Percentiles rank a stretch among this genome's conserved stretches.
phyloP scores from a whole-genome alignment of 2,888 invertebrate genomes.

The Drosophila incognita region DNA sequence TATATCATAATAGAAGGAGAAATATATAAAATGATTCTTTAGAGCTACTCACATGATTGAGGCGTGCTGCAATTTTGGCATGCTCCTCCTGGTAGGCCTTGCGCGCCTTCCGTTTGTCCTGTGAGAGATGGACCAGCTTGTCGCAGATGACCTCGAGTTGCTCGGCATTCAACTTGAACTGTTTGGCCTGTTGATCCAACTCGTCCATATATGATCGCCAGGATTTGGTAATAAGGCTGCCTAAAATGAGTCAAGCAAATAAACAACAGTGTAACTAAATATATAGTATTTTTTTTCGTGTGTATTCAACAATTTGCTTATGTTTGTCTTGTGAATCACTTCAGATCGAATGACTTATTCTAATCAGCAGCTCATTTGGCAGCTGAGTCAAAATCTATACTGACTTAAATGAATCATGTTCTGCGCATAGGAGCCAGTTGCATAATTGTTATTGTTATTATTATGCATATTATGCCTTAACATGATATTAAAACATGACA shows the following conservation, averaged over 20 bases:
- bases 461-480: constrained; percentile 4
- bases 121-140: constrained; percentile 91
- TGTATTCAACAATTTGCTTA: background rate
- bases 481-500: background rate
- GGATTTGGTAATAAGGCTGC: constrained; percentile 88
- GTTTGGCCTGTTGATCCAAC: constrained; percentile 93
- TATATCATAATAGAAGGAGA: background rate
- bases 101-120: constrained; percentile 94
- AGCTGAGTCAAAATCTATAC: background rate
- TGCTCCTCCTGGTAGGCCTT: constrained; percentile 96
- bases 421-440: background rate
- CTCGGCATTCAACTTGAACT: constrained; percentile 94
- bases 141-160: constrained; percentile 93
- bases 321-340: constrained; percentile 4
- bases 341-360: background rate
- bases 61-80: constrained; percentile 91
- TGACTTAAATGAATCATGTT: background rate
- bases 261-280: too few species aligned
- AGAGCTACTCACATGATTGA: constrained; percentile 89
- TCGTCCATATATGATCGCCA: constrained; percentile 96
- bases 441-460: background rate
- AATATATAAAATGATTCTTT: background rate
- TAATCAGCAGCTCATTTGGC: constrained; percentile 4
- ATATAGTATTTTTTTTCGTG: background rate
- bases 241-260: constrained; percentile 75